Evolutionary conservation across 2,113 vertebrate genomes (phyloP).

Genomic region (Cavia aperea): DNA sequence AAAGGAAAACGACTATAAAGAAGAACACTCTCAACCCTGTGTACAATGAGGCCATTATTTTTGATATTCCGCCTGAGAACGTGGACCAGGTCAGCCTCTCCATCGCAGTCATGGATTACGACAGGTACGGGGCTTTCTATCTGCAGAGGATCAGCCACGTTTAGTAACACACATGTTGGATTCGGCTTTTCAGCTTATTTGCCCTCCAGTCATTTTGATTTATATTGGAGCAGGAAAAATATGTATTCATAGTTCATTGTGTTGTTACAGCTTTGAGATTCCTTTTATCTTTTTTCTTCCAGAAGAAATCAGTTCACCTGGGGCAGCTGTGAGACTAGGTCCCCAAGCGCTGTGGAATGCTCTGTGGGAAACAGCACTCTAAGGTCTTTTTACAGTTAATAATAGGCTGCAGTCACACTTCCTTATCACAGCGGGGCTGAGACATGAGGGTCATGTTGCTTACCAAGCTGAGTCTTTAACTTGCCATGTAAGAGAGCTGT

Average conservation of each 20-base stretch:
- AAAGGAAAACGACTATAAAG: conserved; percentile 96
- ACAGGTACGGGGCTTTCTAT: conserved; percentile 80
- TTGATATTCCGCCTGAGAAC: conserved; percentile 97
- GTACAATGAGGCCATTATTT: conserved; percentile 98
- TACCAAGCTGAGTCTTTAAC: not conserved
- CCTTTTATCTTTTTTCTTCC: not conserved
- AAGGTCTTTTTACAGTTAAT: not conserved
- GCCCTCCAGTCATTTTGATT: not conserved
- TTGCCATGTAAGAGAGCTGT: not conserved
- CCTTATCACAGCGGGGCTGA: not conserved
- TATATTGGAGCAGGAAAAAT: not conserved
- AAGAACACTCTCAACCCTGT: conserved; percentile 93
- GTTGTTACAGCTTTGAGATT: not conserved
- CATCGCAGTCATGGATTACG: conserved; percentile 97
- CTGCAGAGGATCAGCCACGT: not conserved
- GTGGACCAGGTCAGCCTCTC: conserved; percentile 98
- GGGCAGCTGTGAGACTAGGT: not conserved
- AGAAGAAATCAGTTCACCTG: not conserved
- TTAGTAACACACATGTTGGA: not conserved
- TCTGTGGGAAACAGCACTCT: not conserved
- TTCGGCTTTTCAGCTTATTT: not conserved
- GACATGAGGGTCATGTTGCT: not conserved
- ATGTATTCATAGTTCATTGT: not conserved
- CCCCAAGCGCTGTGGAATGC: not conserved
- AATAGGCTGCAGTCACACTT: not conserved